Evolutionary conservation across 2,797 vertebrate species (phyloP), one percentile per base, ranked within the genome.

Genomic region (Rhinella marina): DNA sequence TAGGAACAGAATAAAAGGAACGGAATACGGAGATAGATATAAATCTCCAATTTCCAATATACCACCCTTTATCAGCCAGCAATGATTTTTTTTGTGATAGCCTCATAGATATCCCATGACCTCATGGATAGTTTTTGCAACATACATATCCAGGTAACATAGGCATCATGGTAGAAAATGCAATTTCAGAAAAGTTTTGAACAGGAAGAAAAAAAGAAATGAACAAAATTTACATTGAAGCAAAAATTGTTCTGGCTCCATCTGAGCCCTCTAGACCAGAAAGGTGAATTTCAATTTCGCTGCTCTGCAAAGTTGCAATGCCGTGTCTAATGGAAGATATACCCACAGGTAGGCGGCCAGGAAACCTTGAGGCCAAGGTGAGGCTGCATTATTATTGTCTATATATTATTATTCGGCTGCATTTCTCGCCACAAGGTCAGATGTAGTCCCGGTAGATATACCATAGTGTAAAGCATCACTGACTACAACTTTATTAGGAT

Each of bases 321-420:
- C 79, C 41, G 56, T 41, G 21, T 62, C 27, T 83, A 87, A 83
- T 87, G 41, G 86, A 83, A 77, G 66, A 41, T 57, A 87, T 87
- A 83, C 86, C 86, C 86, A 84, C n/a, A 78, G 86, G 86, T 87
- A 78, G 21, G 48, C 54, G 61, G 52, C 70, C 27, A n/a, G 25
- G 50, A 52, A 84, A 87, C 86, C 81, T 78, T 59, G 48, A 77
- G 81, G 82, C 48, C 86, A 87, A 87, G 86, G 86, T 83, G 72
- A 87, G 61, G 73, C 86, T 27, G 61, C 27, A 21, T 32, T 87
- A 32, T 87, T 66, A 82, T 77, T 77, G 81, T 68, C 81, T 70
- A 57, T 21, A 73, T 84, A 87, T 83, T 87, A 78, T 41, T 29
- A 87, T 84, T 77, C 75, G 7, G 50, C 76, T 68, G 73, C 59